Evolutionary conservation across 2,888 invertebrate genomes (phyloP).

Genomic region (Pandemis corylana): DNA sequence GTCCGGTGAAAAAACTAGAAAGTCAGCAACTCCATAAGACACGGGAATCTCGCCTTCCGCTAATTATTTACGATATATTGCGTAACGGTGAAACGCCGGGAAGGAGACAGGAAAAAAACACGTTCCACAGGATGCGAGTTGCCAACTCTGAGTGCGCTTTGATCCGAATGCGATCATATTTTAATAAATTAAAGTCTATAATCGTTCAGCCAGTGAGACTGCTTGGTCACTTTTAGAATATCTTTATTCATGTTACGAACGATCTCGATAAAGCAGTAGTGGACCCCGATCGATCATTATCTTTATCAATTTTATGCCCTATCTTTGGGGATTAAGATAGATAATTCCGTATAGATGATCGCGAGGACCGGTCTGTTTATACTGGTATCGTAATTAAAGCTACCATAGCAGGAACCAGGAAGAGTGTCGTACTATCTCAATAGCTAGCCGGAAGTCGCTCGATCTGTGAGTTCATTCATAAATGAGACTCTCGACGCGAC

Average conservation of each 20-base stretch:
- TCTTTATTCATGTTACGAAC: constrained; percentile 82
- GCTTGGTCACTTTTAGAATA: constrained; percentile 79
- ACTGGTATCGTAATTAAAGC: constrained; percentile 80
- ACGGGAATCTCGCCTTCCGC: constrained; percentile 84
- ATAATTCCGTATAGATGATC: constrained; percentile 48
- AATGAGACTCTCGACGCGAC: constrained; percentile 74
- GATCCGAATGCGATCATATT: constrained; percentile 61
- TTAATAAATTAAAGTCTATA: constrained; percentile 60
- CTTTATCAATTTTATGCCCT: constrained; percentile 62
- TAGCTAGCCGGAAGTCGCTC: constrained; percentile 84
- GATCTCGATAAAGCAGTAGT: constrained; percentile 78
- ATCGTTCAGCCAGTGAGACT: constrained; percentile 52
- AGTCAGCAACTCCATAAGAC: constrained; percentile 81
- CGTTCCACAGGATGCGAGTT: constrained; percentile 78
- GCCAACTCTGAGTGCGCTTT: constrained; percentile 58
- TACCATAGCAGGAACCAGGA: constrained; percentile 84
- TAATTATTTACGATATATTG: constrained; percentile 85
- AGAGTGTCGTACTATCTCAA: constrained; percentile 85
- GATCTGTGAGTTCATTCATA: constrained; percentile 85
- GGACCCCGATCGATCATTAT: constrained; percentile 66
- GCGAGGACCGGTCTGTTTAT: constrained; percentile 67
- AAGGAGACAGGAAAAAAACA: constrained; percentile 81
- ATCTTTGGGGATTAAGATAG: constrained; percentile 54
- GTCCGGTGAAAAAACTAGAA: constrained; percentile 78
- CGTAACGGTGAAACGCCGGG: constrained; percentile 85